Evolutionary conservation across 2,113 vertebrate genomes (phyloP), one percentile per base, ranked within the genome.

Genomic region (Mastomys coucha): DNA sequence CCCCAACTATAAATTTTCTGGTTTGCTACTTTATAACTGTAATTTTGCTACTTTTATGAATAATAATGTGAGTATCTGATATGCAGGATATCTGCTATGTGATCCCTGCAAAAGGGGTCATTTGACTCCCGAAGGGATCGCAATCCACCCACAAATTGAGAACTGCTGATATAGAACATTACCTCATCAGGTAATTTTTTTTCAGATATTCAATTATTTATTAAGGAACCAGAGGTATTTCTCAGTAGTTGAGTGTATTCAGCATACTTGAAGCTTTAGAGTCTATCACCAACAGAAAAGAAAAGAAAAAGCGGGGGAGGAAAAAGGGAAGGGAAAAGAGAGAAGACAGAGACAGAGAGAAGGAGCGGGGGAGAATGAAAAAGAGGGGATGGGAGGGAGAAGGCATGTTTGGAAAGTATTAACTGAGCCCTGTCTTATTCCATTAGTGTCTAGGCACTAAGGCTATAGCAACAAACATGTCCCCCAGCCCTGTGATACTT

Each of bases 281-380:
- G 8, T 22, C 42, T 45, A 86, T 65, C 39, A 28, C n/a, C 7
- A 84, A 42, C 14, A 42, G n/a, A 2, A 10, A 58, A 26, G 28
- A 4, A 9, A 67, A 65, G 28, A 31, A 31, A 26, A 10, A 16
- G 14, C 6, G 1, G 31, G 13, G 0, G 16, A 9, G 14, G 14
- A 49, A 20, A 76, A 5, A 4, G 7, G 28, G 28, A 9, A 7
- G 31, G 49, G 26, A 10, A 8, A 8, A 31, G 26, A 31, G 2
- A 75, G 39, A 10, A 42, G 4, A 75, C 3, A 26, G 20, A 22
- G 39, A 75, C 1, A 39, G 17, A 73, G 5, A 39, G n/a, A 16
- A 24, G 53, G 4, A n/a, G n/a, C 24, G 42, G 12, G 5, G 24
- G 42, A 42, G 42, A 28, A 8, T 5, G 7, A 13, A 14, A 1